These are phyloP conservation scores for Palythoa caribaeorum DNA, from an alignment of 92 coral and sea anemone genomes.

Conservation along the genomic window DNA sequence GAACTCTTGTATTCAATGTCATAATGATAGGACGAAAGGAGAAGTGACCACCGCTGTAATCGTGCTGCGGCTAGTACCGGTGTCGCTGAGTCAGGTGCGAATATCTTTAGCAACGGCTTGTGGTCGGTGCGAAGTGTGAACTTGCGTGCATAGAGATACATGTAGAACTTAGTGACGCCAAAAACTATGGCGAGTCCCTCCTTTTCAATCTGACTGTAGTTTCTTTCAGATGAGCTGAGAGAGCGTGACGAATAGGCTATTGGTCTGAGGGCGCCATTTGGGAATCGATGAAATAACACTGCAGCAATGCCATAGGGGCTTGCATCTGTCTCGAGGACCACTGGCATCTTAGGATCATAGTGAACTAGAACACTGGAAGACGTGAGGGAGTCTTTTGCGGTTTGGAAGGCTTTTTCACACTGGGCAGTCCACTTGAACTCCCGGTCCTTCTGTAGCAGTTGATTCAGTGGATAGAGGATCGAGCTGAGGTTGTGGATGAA, in stretches of 20 bases:
- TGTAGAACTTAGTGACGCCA: slow-evolving; percentile 67
- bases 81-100: slow-evolving; percentile 53
- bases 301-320: slow-evolving; percentile 65
- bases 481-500: slow-evolving; percentile 70
- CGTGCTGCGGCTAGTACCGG: slow-evolving; percentile 45
- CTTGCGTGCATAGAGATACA: slow-evolving; percentile 46
- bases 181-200: slow-evolving; percentile 73
- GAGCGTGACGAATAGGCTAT: slow-evolving; percentile 68
- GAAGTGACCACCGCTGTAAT: slow-evolving; percentile 49
- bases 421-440: slow-evolving; percentile 57
- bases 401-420: slow-evolving; percentile 52
- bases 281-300: slow-evolving; percentile 58
- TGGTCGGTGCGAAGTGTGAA: slow-evolving; percentile 41
- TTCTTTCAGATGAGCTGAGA: slow-evolving; percentile 61
- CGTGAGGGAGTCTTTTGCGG: slow-evolving; percentile 56
- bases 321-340: slow-evolving; percentile 63
- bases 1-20: slow-evolving; percentile 34
- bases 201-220: slow-evolving; percentile 5
- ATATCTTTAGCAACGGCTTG: slow-evolving; percentile 37
- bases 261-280: slow-evolving; percentile 53
- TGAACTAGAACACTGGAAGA: slow-evolving; percentile 60
- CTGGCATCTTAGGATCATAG: slow-evolving; percentile 62
- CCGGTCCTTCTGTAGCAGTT: slow-evolving; percentile 56
- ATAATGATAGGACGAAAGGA: slow-evolving; percentile 21
- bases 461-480: slow-evolving; percentile 64